phyloP scores from a whole-genome alignment of 2,797 vertebrate species.

The Muscicapa striata region DNA sequence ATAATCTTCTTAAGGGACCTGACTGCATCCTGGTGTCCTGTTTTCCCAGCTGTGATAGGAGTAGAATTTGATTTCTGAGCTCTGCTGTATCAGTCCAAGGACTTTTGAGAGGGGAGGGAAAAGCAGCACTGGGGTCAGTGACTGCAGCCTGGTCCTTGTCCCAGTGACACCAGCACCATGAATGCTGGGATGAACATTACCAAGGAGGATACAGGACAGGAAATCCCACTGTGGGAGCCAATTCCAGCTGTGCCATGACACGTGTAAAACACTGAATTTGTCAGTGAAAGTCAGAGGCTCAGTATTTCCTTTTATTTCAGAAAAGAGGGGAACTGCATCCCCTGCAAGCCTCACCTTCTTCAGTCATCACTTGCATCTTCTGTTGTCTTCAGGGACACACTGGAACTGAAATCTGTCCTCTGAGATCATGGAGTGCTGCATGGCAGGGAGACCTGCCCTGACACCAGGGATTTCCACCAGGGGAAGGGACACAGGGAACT shows the following conservation, averaged over 20 bases:
- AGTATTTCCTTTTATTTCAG: neutral
- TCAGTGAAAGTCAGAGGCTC: neutral
- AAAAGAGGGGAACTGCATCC: neutral
- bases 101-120: neutral
- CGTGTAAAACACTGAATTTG: fast-evolving
- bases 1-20: neutral
- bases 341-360: neutral
- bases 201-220: neutral
- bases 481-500: neutral
- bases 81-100: neutral
- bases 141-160: neutral
- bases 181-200: neutral
- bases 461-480: neutral
- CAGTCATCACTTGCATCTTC: neutral
- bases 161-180: neutral
- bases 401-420: neutral
- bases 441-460: neutral
- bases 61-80: neutral
- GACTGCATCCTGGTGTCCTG: neutral
- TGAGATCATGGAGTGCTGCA: neutral
- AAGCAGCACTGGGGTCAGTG: neutral
- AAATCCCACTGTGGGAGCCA: neutral
- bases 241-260: neutral
- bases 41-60: neutral
- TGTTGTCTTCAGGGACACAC: neutral